Conservation (phyloP, 2,797 vertebrate genomes). For the Diplodus puntazzo region DNA sequence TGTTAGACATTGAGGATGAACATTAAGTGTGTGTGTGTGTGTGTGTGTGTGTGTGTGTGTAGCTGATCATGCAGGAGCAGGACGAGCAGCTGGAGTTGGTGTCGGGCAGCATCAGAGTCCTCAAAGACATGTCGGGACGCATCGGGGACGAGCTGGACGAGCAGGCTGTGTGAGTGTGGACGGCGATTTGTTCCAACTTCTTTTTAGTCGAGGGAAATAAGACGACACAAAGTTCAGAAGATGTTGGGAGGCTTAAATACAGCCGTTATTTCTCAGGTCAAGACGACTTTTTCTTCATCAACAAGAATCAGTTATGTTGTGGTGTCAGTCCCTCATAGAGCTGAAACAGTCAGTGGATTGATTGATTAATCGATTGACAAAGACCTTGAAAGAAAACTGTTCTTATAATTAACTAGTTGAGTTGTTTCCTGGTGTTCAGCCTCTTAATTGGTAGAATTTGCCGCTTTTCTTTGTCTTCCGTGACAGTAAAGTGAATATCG, state of each 20-base stretch:
- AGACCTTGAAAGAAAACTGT: background rate
- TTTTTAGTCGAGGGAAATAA: background rate
- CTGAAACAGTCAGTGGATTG: no score
- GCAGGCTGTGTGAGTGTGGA: slow-evolving; percentile 86
- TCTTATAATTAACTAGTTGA: background rate
- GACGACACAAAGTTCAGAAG: no score
- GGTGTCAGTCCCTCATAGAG: no score
- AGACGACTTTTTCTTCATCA: no score
- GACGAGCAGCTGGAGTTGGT: slow-evolving; percentile 90
- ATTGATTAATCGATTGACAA: background rate
- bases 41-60: slow-evolving; percentile 44
- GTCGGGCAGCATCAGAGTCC: slow-evolving; percentile 88
- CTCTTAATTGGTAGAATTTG: no score
- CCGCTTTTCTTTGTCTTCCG: background rate
- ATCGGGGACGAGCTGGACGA: slow-evolving; percentile 90
- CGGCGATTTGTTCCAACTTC: no score
- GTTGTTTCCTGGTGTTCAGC: background rate
- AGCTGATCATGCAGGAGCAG: slow-evolving; percentile 90
- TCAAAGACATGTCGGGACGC: slow-evolving; percentile 89
- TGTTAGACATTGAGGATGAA: background rate
- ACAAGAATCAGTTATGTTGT: no score
- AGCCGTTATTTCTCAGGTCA: no score
- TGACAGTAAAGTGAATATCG: background rate
- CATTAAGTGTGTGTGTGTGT: slow-evolving; percentile 12
- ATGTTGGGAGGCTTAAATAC: no score